These are phyloP conservation scores for Pampusana beccarii DNA, from an alignment of 2,113 vertebrate species.

Conservation along the genomic window DNA sequence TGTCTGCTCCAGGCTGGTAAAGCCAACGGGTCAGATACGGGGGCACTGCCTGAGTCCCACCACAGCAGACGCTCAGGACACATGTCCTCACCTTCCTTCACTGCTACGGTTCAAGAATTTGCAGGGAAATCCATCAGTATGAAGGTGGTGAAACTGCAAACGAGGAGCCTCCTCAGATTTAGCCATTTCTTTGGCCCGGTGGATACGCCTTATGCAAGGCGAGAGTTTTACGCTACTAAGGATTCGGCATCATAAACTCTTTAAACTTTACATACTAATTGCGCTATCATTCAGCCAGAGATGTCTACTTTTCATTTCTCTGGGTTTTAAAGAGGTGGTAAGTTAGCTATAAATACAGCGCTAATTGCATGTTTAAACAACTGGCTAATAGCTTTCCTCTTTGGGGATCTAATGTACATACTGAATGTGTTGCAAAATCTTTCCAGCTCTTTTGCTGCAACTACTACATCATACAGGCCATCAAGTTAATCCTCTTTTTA, in stretches of 20 bases:
- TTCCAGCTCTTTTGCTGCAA: neutral
- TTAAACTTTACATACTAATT: neutral
- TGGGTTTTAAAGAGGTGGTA: conserved; percentile 3
- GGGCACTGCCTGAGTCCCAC: neutral
- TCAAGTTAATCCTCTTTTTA: conserved; percentile 13
- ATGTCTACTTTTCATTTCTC: neutral
- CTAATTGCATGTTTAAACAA: neutral
- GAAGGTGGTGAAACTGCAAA: neutral
- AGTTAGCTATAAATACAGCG: neutral
- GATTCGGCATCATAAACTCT: neutral
- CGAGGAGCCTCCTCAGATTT: neutral
- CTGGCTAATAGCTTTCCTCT: neutral
- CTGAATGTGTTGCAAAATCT: neutral
- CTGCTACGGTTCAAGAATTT: neutral
- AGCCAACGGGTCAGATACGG: neutral
- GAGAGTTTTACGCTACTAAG: neutral
- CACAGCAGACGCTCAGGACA: rapidly evolving
- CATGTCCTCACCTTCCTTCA: neutral
- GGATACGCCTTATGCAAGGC: rapidly evolving
- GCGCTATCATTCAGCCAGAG: neutral
- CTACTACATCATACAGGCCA: neutral
- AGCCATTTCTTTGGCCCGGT: neutral
- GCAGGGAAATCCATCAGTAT: neutral
- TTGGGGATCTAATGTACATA: neutral
- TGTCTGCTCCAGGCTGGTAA: neutral